phyloP scores from a whole-genome alignment of 2,888 invertebrate genomes.

The Bembecia ichneumoniformis region DNA sequence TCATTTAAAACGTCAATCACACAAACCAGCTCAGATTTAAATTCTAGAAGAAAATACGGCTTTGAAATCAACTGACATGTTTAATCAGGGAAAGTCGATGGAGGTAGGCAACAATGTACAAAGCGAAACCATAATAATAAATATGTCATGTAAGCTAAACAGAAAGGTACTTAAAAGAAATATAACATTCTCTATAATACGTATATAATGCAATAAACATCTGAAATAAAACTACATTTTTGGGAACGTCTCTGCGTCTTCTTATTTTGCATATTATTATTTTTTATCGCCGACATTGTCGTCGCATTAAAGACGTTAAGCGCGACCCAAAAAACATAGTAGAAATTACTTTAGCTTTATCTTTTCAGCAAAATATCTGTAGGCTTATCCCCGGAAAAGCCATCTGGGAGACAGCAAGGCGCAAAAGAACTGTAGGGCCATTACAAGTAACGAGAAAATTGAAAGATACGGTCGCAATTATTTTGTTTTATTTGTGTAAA shows the following conservation, averaged over 20 bases:
- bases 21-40: too few relatives aligned
- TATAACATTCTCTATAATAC: too few relatives aligned
- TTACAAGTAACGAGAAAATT: constrained; percentile 3
- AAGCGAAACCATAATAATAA: too few relatives aligned
- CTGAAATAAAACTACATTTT: neutral
- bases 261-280: neutral
- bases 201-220: too few relatives aligned
- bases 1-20: too few relatives aligned
- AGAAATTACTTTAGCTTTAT: constrained; percentile 10
- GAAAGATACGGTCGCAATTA: neutral
- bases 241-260: neutral
- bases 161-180: too few relatives aligned
- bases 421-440: neutral
- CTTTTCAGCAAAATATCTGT: constrained; percentile 15
- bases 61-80: too few relatives aligned
- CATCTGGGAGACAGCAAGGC: constrained; percentile 4
- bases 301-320: constrained; percentile 1
- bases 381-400: constrained; percentile 12
- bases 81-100: too few relatives aligned
- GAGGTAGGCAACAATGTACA: too few relatives aligned
- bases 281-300: neutral
- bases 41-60: too few relatives aligned
- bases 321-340: constrained; percentile 5
- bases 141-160: too few relatives aligned
- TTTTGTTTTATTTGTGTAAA: neutral